Conservation (phyloP, 2,113 vertebrate species). For the Peucedramus taeniatus region DNA sequence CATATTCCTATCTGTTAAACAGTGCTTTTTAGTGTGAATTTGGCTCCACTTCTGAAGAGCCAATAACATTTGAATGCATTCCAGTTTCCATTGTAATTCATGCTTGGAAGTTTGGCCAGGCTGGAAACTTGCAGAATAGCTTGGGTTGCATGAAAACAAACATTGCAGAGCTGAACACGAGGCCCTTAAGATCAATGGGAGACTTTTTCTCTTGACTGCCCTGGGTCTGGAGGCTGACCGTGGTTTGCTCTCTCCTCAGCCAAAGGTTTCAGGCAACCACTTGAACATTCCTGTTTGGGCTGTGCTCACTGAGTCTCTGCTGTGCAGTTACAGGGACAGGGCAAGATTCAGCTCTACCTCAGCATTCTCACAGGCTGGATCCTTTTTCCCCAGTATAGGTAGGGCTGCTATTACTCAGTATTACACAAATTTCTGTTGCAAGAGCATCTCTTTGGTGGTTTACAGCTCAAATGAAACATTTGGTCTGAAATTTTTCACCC, state of each 20-base stretch:
- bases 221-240: accelerated
- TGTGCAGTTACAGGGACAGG: not conserved
- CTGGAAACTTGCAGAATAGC: not conserved
- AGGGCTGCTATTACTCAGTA: not conserved
- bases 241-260: not conserved
- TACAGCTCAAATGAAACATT: not conserved
- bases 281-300: not conserved
- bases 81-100: not conserved
- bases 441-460: not conserved
- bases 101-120: not conserved
- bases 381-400: not conserved
- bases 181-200: not conserved
- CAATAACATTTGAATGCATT: not conserved
- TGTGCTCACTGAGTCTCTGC: not conserved
- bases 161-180: not conserved
- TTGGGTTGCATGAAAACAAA: not conserved
- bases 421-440: not conserved
- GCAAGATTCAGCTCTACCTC: not conserved
- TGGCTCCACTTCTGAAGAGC: not conserved
- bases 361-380: not conserved
- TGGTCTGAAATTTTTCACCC: not conserved
- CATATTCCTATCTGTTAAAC: not conserved
- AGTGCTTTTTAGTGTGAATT: not conserved
- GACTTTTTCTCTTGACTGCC: not conserved
- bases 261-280: not conserved